phyloP scores from a whole-genome alignment of 2,113 vertebrate genomes.

The Promerops cafer region DNA sequence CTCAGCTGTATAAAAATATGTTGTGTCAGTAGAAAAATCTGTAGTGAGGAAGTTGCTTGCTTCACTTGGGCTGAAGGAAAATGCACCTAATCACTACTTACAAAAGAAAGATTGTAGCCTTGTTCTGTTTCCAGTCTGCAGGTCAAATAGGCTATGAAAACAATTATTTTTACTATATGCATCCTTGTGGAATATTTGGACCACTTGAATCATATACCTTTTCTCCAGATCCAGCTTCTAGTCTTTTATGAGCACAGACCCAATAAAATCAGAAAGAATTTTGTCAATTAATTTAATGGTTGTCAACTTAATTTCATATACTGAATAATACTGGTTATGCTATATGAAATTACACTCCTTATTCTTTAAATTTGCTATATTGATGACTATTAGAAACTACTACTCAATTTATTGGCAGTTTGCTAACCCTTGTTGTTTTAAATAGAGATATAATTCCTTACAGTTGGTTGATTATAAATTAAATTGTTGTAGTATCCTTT shows the following conservation, averaged over 20 bases:
- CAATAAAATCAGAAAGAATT: not conserved
- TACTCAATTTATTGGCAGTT: not conserved
- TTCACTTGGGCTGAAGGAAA: not conserved
- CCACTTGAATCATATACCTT: not conserved
- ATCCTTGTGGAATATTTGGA: not conserved
- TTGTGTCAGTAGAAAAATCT: not conserved
- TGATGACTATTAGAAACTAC: not conserved
- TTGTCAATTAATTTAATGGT: not conserved
- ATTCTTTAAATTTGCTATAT: not conserved
- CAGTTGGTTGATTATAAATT: not conserved
- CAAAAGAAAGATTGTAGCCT: not conserved
- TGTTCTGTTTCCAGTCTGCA: not conserved
- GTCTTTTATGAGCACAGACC: not conserved
- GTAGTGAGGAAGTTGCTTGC: not conserved
- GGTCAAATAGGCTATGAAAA: not conserved
- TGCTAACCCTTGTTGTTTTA: not conserved
- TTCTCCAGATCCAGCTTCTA: not conserved
- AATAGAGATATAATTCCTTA: not conserved
- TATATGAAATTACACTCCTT: not conserved
- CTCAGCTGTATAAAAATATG: constrained; percentile 17
- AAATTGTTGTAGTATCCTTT: not conserved
- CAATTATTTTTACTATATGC: not conserved
- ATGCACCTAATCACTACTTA: not conserved
- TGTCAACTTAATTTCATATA: not conserved
- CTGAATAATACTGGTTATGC: not conserved